Conservation (phyloP, 2,888 invertebrate genomes). For the Lacanobia wlatinum region DNA sequence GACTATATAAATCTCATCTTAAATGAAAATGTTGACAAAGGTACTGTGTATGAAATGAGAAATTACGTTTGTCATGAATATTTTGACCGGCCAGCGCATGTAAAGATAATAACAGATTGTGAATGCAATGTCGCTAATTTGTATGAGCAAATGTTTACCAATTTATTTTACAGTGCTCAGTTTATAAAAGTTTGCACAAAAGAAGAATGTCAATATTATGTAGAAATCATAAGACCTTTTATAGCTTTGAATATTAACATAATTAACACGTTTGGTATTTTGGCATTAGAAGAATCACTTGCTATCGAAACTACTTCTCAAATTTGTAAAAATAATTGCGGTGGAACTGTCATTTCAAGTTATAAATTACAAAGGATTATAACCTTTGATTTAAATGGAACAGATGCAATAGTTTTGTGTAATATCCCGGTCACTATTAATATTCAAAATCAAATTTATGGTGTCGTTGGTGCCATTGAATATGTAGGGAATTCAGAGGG, state of each 20-base stretch:
- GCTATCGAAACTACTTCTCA: conserved; percentile 43
- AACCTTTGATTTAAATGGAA: conserved; percentile 46
- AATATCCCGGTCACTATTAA: conserved; percentile 49
- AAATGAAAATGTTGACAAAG: conserved; percentile 44
- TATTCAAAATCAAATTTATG: conserved; percentile 45
- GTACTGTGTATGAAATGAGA: conserved; percentile 40
- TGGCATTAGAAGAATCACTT: conserved; percentile 42
- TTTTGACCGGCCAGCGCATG: conserved; percentile 41
- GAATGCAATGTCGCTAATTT: conserved; percentile 45
- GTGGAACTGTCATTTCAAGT: conserved; percentile 38
- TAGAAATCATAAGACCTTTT: conserved; percentile 39
- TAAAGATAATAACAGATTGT: conserved; percentile 40
- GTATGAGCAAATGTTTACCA: conserved; percentile 37
- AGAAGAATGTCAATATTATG: conserved; percentile 34
- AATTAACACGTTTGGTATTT: conserved; percentile 39
- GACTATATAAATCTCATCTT: conserved; percentile 43
- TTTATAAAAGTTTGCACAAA: conserved; percentile 40
- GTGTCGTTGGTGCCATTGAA: conserved; percentile 43
- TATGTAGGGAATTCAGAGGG: conserved; percentile 41
- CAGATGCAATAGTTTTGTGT: conserved; percentile 45
- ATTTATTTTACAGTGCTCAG: conserved; percentile 42
- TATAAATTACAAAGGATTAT: conserved; percentile 44
- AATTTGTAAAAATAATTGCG: conserved; percentile 44
- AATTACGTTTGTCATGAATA: conserved; percentile 42
- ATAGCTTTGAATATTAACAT: conserved; percentile 42